Base-by-base conservation (phyloP, 2,888 invertebrate genomes). In the Acleris sparsana region DNA sequence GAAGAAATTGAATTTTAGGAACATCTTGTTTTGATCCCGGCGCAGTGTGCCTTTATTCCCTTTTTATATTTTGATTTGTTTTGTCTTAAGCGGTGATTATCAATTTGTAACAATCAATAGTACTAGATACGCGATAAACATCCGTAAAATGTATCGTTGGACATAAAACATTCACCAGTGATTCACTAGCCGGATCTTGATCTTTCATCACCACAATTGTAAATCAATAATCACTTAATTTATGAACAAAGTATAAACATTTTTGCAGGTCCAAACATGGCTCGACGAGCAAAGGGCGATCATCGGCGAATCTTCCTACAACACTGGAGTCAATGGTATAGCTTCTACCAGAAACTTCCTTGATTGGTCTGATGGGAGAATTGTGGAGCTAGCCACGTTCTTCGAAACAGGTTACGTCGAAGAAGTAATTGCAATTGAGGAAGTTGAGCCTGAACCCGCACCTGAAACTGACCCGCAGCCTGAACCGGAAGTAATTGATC, bases 371-470 rank as follows among this genome's bases (percentile, higher is more conserved):
- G 48, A 53, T 2, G 29, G 63, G 1, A 83, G 89, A 33, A 66
- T 79, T 1, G 18, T 68, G 0, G 92, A 92, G 63, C 79, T 91
- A 44, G 71, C 70, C 0, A 49, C 53, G 0, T 92, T 79, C 74
- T 87, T 91, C 43, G 85, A 88, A 3, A 76, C 68, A 52, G 91
- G 92, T 44, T 92, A 84, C 62, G 75, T 79, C 0, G 86, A 87
- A 16, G 80, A 78, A 22, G 76, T 78, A 3, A 64, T 69, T 39
- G 76, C 74, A 5, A 69, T 67, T 11, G 64, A 53, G 1, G 67
- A 63, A 11, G 63, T 55, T 29, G 71, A 62, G 51, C 44, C 17
- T 20, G 62, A 53, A 49, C 56, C 61, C 11, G 67, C 58, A 18
- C 33, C 52, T 3, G 65, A 59, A 13, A 62, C 53, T 13, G 63